Evolutionary conservation across 2,888 invertebrate genomes (phyloP).

Genomic region (Drymonia ruficornis): DNA sequence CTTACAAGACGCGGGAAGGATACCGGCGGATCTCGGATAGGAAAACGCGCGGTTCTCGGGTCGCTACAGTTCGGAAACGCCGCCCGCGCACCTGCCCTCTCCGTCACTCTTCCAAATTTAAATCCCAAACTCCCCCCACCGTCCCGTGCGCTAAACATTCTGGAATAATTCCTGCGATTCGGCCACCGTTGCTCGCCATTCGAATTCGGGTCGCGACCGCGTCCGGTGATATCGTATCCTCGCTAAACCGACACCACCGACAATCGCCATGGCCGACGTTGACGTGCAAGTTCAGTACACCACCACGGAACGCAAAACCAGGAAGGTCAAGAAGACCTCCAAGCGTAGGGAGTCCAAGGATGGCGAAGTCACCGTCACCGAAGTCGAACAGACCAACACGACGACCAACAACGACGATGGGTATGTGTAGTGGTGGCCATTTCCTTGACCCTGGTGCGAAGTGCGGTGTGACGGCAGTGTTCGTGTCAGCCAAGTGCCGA

Average conservation of each 20-base stretch:
- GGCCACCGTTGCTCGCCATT: conserved; percentile 80
- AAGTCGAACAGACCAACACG: conserved; percentile 88
- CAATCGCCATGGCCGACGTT: conserved; percentile 92
- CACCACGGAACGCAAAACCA: conserved; percentile 95
- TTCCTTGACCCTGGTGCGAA: conserved; percentile 50
- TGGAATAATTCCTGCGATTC: conserved; percentile 84
- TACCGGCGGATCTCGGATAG: conserved; percentile 50
- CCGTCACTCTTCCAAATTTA: conserved; percentile 85
- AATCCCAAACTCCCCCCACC: conserved; percentile 83
- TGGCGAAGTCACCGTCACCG: conserved; percentile 93
- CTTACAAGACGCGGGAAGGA: conserved; percentile 48
- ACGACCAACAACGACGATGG: conserved; percentile 89
- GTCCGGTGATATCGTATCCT: conserved; percentile 76
- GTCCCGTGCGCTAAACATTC: conserved; percentile 75
- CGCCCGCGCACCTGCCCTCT: conserved; percentile 85
- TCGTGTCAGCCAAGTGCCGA: conserved; percentile 66
- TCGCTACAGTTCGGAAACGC: conserved; percentile 65
- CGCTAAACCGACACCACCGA: conserved; percentile 50
- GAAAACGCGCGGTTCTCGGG: conserved; percentile 66
- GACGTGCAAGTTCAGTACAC: conserved; percentile 94
- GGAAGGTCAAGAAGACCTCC: conserved; percentile 94
- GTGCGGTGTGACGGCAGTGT: conserved; percentile 52
- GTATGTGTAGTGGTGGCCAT: conserved; percentile 91
- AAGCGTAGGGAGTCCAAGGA: conserved; percentile 91
- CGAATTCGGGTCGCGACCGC: conserved; percentile 85